Evolutionary conservation across 2,797 vertebrate genomes (phyloP).

Genomic region (Xenops minutus): DNA sequence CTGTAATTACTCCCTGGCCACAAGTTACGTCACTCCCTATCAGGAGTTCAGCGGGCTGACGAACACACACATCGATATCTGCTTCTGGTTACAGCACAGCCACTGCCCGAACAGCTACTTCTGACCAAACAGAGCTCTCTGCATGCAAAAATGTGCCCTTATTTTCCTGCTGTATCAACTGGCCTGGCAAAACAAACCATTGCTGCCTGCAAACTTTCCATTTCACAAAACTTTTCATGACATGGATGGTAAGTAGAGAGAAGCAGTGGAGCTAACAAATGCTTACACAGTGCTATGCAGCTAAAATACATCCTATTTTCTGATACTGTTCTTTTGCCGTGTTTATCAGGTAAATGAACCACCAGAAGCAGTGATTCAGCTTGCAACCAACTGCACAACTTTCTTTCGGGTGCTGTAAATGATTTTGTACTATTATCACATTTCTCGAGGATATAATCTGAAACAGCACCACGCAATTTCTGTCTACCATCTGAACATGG

Average conservation of each 20-base stretch:
- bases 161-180: not conserved
- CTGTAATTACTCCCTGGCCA: slow-evolving; percentile 38
- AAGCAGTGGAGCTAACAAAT: not conserved
- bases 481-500: not conserved
- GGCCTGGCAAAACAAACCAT: not conserved
- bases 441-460: not conserved
- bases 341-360: not conserved
- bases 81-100: slow-evolving; percentile 16
- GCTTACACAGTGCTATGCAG: not conserved
- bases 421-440: not conserved
- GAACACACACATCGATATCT: slow-evolving; percentile 14
- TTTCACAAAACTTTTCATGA: not conserved
- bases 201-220: not conserved
- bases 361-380: not conserved
- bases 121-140: not conserved
- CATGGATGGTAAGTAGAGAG: not conserved
- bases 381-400: not conserved
- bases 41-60: not conserved
- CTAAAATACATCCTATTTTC: not conserved
- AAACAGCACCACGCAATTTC: not conserved
- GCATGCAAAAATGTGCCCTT: not conserved
- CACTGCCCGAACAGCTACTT: not conserved
- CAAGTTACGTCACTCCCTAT: slow-evolving; percentile 31
- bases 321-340: not conserved
- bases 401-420: not conserved